A percentile compares a stretch with the other conserved stretches of the same genome.
These are phyloP conservation scores for Microplitis mediator DNA, from an alignment of 1,140 invertebrate genomes.

Conservation along the genomic window DNA sequence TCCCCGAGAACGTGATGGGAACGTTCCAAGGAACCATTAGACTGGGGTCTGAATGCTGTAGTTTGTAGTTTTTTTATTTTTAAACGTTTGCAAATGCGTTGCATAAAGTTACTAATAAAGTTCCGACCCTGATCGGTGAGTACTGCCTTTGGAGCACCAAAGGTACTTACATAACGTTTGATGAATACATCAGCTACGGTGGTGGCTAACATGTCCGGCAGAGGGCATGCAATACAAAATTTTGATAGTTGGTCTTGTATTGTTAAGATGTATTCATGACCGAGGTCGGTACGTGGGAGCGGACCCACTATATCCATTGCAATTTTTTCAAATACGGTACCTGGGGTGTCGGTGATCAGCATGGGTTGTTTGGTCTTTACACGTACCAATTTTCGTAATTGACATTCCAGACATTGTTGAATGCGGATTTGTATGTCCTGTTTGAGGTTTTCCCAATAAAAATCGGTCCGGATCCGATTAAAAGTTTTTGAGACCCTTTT, in stretches of 20 bases:
- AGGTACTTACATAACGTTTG: slow-evolving; percentile 4
- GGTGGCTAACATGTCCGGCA: not conserved
- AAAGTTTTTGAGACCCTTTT: no score
- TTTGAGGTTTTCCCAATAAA: no score
- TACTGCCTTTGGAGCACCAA: not conserved
- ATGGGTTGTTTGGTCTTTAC: not conserved
- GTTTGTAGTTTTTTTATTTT: slow-evolving; percentile 34
- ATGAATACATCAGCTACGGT: not conserved
- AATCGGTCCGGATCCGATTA: no score
- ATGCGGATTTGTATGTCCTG: no score
- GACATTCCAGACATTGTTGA: not conserved
- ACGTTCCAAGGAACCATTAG: slow-evolving; percentile 39
- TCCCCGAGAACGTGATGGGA: slow-evolving; percentile 33
- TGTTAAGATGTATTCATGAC: slow-evolving; percentile 5
- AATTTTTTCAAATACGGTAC: not conserved
- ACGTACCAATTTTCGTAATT: not conserved
- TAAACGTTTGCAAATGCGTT: slow-evolving; percentile 34
- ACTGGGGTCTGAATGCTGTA: slow-evolving; percentile 35
- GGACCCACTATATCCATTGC: not conserved
- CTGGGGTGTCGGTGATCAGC: not conserved
- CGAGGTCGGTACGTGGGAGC: not conserved
- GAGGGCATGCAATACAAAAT: not conserved
- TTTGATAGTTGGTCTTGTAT: slow-evolving; percentile 1
- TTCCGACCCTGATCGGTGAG: slow-evolving; percentile 18
- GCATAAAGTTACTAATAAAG: slow-evolving; percentile 33